Percentiles rank a stretch among this genome's conserved stretches.
Conservation (phyloP, 1,140 invertebrate species). For the Drosophila malerkotliana region DNA sequence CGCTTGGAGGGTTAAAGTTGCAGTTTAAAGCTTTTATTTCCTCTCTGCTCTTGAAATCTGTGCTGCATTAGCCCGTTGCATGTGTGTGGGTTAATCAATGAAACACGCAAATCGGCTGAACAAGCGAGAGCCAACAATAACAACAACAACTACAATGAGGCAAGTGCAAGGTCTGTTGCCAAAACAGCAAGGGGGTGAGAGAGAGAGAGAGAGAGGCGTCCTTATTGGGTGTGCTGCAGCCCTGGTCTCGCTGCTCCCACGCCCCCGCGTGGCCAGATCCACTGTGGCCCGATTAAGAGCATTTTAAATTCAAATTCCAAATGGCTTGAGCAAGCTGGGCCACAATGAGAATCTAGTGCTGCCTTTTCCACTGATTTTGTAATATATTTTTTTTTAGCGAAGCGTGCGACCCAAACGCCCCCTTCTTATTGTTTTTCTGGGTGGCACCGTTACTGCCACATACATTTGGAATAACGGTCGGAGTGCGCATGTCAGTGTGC, state of each 20-base stretch:
- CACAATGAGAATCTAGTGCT: constrained; percentile 31
- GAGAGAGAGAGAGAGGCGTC: constrained; percentile 38
- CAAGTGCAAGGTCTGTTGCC: constrained; percentile 73
- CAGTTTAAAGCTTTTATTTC: constrained; percentile 27
- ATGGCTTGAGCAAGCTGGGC: constrained; percentile 25
- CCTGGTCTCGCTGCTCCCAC: constrained; percentile 41
- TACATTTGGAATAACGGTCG: constrained; percentile 41
- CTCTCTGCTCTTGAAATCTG: constrained; percentile 34
- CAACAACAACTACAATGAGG: constrained; percentile 13
- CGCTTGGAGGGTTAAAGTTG: constrained; percentile 8
- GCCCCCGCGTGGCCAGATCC: constrained; percentile 27
- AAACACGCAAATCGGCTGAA: constrained; percentile 50
- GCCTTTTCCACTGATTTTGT: constrained; percentile 34
- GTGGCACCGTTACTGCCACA: constrained; percentile 56
- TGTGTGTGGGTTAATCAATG: constrained; percentile 54
- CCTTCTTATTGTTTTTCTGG: constrained; percentile 46
- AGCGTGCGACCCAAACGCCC: constrained; percentile 78
- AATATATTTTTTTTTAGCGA: constrained; percentile 49
- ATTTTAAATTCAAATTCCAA: constrained; percentile 60
- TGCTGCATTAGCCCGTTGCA: constrained; percentile 23
- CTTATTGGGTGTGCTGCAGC: constrained; percentile 39
- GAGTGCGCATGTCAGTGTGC: constrained; percentile 64
- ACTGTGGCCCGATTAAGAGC: not conserved
- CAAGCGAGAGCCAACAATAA: constrained; percentile 37
- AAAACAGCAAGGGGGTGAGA: constrained; percentile 16